Evolutionary conservation across 2,888 invertebrate species (phyloP), one percentile per base, ranked within the genome.

Genomic region (Dynastes maya): DNA sequence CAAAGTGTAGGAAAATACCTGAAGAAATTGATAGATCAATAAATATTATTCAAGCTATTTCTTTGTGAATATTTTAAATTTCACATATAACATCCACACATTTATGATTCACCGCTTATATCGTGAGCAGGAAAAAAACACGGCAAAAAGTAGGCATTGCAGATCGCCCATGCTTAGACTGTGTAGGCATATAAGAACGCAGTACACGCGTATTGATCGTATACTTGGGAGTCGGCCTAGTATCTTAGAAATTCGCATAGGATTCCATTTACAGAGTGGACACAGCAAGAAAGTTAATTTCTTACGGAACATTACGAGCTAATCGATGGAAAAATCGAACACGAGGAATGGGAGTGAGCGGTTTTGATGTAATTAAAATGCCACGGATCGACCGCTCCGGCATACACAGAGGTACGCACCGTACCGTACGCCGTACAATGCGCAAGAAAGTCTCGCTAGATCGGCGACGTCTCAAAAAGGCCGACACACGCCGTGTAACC

Each of bases 391-490:
- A 63, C 29, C 5, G 63, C 27, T 63, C 29, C 27, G 13, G 32
- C 22, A 63, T 8, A 11, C 45, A 45, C 61, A 16, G 27, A 29
- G 29, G 61, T 61, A 29, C 61, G 29, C 29, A 61, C 45, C 45
- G 45, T 11, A 45, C 45, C 58, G 70, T 53, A 71, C 37, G 65
- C 65, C 65, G 22, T 45, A 45, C 49, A 65, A 53, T 45, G 45
- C 11, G 45, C 45, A 45, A 45, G 45, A 45, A 45, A 45, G 45
- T 45, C 45, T 45, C 45, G 13, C 13, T 63, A 22, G 74, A 49
- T 61, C 61, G 58, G 61, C 58, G 75, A 58, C 75, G 70, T 79
- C 71, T 81, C 80, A 81, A 80, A 81, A 81, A 80, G 80, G 68
- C 81, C 81, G 81, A 45, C 45, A 45, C 81, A 45, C 45, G 8